Conservation (phyloP, 2,797 vertebrate species). For the Acanthurus lineatus region DNA sequence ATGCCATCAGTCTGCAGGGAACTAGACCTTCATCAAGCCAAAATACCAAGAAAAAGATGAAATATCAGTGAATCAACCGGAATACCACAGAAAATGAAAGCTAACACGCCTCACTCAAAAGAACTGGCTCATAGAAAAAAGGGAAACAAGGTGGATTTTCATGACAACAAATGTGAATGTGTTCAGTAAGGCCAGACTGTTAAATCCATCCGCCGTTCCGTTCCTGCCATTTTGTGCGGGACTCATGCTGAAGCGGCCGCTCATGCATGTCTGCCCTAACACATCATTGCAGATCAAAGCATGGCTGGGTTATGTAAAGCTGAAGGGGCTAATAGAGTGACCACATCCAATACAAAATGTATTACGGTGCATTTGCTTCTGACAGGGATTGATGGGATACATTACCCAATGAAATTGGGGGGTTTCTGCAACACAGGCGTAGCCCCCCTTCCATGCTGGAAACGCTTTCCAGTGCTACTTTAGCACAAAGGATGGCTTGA, state of each 20-base stretch:
- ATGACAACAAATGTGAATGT: constrained; percentile 22
- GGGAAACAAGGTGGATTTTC: constrained; percentile 29
- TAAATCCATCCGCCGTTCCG: constrained; percentile 49
- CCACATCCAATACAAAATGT: constrained; percentile 81
- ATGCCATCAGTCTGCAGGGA: not conserved
- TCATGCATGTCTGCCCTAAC: constrained; percentile 74
- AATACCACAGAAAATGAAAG: not conserved
- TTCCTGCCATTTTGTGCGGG: constrained; percentile 44
- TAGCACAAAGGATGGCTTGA: constrained; percentile 5
- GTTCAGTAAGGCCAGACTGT: constrained; percentile 42
- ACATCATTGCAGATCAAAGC: constrained; percentile 78
- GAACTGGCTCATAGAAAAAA: not conserved
- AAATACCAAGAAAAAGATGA: not conserved
- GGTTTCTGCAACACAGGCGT: constrained; percentile 54
- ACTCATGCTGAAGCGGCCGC: constrained; percentile 50
- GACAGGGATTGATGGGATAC: constrained; percentile 79
- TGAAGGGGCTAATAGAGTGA: constrained; percentile 82
- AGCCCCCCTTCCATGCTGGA: not conserved
- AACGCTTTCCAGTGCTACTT: constrained; percentile 12
- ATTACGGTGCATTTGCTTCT: constrained; percentile 78
- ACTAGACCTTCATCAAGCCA: not conserved
- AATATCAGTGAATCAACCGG: not conserved
- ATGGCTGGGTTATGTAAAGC: constrained; percentile 81
- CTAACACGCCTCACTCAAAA: not conserved
- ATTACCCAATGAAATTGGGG: constrained; percentile 69